Conservation (phyloP, 2,797 vertebrate genomes). For the Orientallactaga sibirica region DNA sequence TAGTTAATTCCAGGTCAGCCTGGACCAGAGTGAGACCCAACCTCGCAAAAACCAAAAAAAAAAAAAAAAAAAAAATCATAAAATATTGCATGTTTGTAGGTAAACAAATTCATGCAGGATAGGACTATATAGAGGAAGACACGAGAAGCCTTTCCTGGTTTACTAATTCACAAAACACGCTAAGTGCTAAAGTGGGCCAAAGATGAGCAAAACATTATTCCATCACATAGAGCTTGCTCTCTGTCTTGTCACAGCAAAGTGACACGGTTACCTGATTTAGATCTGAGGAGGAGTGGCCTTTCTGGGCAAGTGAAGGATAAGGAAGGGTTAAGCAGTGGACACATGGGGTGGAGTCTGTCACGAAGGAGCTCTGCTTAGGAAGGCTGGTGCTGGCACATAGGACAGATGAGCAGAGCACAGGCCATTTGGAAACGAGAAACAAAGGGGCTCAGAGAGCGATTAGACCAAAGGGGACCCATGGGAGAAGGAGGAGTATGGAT, state of each 20-base stretch:
- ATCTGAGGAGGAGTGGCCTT: neutral
- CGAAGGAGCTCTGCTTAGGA: neutral
- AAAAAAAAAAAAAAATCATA: no score
- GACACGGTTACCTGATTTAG: neutral
- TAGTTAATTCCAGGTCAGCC: no score
- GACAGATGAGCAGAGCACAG: neutral
- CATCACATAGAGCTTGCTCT: neutral
- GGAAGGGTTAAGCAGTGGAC: neutral
- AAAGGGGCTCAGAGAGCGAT: neutral
- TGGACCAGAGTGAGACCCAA: no score
- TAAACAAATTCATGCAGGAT: conserved; percentile 31
- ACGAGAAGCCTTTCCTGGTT: neutral
- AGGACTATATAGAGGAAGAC: neutral
- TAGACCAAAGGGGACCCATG: neutral
- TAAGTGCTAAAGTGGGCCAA: conserved; percentile 13
- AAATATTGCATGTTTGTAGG: neutral
- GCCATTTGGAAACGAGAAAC: neutral
- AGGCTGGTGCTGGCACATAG: neutral
- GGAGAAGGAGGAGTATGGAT: neutral
- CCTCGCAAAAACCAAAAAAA: no score
- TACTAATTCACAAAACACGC: conserved; percentile 49
- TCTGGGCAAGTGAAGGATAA: conserved; percentile 10
- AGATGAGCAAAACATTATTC: neutral
- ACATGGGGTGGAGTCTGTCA: neutral
- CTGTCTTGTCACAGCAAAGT: neutral